These are phyloP conservation scores for Smittia sp. DNA, from an alignment of 2,888 invertebrate species.

Conservation along the genomic window DNA sequence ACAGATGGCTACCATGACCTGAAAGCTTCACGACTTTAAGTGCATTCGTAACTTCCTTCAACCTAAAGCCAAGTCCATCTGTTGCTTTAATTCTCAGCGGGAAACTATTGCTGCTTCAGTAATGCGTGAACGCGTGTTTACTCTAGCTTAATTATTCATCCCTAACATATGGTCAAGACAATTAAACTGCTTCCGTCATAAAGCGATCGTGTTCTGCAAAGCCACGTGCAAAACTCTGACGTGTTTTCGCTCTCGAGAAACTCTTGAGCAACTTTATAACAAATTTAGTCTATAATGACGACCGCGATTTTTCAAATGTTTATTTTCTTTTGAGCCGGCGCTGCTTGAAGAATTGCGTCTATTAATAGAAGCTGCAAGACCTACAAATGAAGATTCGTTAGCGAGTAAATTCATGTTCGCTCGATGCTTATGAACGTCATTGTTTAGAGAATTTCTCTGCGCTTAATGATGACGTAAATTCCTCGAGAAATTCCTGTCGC, in stretches of 20 bases:
- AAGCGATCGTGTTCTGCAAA: no score
- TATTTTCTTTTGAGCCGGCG: slow-evolving; percentile 6
- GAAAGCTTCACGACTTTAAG: no score
- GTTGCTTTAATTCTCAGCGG: no score
- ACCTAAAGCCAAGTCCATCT: no score
- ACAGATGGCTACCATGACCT: no score
- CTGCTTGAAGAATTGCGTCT: not conserved
- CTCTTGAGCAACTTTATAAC: no score
- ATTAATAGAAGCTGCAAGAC: not conserved
- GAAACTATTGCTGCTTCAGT: no score
- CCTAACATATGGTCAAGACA: not conserved
- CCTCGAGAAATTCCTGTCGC: no score
- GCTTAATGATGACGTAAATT: not conserved
- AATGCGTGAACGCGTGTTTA: not conserved
- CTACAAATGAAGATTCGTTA: not conserved
- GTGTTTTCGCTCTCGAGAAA: no score
- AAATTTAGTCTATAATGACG: slow-evolving; percentile 5
- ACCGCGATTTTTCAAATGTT: not conserved
- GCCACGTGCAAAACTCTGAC: no score
- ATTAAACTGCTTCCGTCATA: not conserved
- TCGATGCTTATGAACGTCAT: not conserved
- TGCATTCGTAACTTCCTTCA: no score
- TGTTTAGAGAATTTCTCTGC: not conserved
- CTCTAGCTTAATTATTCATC: not conserved
- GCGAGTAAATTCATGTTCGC: slow-evolving; percentile 12